Base-by-base conservation (phyloP, 2,113 vertebrate genomes). In the Phalacrocorax aristotelis region DNA sequence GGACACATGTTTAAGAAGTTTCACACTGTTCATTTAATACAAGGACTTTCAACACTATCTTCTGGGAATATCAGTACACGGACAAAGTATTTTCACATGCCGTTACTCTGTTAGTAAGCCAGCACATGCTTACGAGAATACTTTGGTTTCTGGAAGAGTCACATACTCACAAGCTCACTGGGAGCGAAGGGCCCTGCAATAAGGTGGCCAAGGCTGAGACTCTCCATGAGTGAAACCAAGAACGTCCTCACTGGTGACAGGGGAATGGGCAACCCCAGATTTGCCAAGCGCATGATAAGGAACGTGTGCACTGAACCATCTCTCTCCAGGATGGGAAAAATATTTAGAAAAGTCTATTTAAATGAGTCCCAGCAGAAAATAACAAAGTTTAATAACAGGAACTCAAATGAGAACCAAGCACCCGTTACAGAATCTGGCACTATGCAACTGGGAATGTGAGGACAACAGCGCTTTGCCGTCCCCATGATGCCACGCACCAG, bases 61-160 rank as follows among this genome's bases (percentile, higher is more conserved):
- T 88, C 52, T 46, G 87, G 84, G 95, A 97, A 48, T 12, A 94
- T 16, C 66, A 7, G 12, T 26, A 66, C 38, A 5, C 0, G 6
- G 65, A 80, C 61, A 78, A 54, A 66, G 81, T 38, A 71, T 70
- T 96, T 87, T 83, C 60, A 34, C n/a, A 16, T 34, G 49, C 60
- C 0, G 4, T 29, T 36, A 66, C 44, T 76, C 6, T 14, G 16
- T 26, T 7, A 14, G 55, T 5, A 69, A 76, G 77, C 72, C 62
- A 82, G 85, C 66, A 68, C 42, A 15, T 0, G 29, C 38, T 86
- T 11, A 17, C 9, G 49, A 51, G 91, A 77, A 0, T 21, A 72
- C 74, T 85, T 30, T 40, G 71, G 60, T 81, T 96, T 38, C 82
- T 91, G 83, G 94, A 87, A 52, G 48, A 86, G 79, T 20, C 75